phyloP scores from a whole-genome alignment of 1,140 invertebrate genomes.

The Bombus waltoni region DNA sequence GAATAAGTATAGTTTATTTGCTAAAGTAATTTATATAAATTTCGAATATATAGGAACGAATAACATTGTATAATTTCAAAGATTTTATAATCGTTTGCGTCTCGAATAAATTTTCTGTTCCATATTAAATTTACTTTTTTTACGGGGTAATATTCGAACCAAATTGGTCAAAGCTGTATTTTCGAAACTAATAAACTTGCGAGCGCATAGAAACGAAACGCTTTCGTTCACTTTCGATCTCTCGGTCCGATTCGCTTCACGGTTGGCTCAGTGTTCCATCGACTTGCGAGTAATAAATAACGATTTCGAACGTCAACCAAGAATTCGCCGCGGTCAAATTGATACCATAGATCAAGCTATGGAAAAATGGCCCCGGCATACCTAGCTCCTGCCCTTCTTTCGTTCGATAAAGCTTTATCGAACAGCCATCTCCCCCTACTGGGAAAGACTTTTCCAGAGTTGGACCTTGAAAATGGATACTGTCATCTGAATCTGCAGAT shows the following conservation, averaged over 20 bases:
- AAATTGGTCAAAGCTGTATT: not conserved
- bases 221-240: conserved; percentile 53
- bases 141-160: not conserved
- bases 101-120: not conserved
- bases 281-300: conserved; percentile 78
- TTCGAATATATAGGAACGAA: not conserved
- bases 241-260: conserved; percentile 72
- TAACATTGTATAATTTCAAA: not conserved
- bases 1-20: not conserved
- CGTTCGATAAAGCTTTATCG: conserved; percentile 67
- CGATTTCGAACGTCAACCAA: conserved; percentile 76
- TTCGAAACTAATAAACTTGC: not conserved
- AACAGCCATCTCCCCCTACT: conserved; percentile 35
- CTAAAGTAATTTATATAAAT: not conserved
- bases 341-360: conserved; percentile 77
- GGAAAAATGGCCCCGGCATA: conserved; percentile 72
- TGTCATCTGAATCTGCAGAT: conserved; percentile 58
- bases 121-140: not conserved
- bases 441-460: conserved; percentile 39
- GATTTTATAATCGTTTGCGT: not conserved
- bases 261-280: conserved; percentile 61
- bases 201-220: not conserved
- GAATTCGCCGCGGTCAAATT: conserved; percentile 77
- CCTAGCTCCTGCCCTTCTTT: conserved; percentile 49
- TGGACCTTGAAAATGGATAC: conserved; percentile 64